A percentile compares a stretch with the other conserved stretches of the same genome.
phyloP scores from a whole-genome alignment of 2,797 vertebrate genomes.

The Pseudomugil tenellus region DNA sequence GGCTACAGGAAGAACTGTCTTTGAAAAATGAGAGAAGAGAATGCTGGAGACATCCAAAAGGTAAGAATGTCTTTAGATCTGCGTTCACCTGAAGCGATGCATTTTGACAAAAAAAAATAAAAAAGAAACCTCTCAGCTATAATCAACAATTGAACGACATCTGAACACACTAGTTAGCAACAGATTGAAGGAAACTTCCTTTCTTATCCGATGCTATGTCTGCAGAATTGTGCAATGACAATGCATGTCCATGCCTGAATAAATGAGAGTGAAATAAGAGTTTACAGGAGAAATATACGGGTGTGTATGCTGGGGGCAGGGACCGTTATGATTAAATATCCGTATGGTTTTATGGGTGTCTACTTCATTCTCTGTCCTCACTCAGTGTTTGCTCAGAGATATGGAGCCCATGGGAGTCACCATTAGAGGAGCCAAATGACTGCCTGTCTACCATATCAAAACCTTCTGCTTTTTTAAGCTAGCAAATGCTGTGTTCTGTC shows the following conservation, averaged over 20 bases:
- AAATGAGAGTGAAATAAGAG: slow-evolving; percentile 13
- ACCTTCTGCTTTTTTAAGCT: slow-evolving; percentile 74
- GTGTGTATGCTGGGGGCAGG: slow-evolving; percentile 36
- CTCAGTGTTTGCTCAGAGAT: slow-evolving; percentile 70
- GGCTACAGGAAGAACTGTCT: slow-evolving; percentile 62
- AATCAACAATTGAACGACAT: slow-evolving; percentile 62
- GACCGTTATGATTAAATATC: slow-evolving; percentile 62
- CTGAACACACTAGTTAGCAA: slow-evolving; percentile 33
- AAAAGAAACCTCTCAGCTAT: slow-evolving; percentile 68
- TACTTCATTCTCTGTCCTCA: slow-evolving; percentile 45
- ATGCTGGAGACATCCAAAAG: slow-evolving; percentile 64
- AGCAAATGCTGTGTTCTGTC: slow-evolving; percentile 68
- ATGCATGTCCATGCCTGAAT: slow-evolving; percentile 19
- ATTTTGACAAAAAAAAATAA: slow-evolving; percentile 70
- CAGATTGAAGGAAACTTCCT: slow-evolving; percentile 25
- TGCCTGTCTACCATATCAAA: slow-evolving; percentile 73
- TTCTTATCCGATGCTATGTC: slow-evolving; percentile 10
- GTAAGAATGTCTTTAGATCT: slow-evolving; percentile 67
- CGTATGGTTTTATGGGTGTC: slow-evolving; percentile 60
- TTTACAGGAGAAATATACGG: slow-evolving; percentile 14
- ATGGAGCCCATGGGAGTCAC: slow-evolving; percentile 70
- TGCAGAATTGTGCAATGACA: slow-evolving; percentile 12
- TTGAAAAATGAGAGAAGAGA: slow-evolving; percentile 76
- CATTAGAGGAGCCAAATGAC: slow-evolving; percentile 77
- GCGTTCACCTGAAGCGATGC: slow-evolving; percentile 69